Evolutionary conservation across 2,888 invertebrate species (phyloP), one percentile per base, ranked within the genome.

Genomic region (Hypolimnas misippus): DNA sequence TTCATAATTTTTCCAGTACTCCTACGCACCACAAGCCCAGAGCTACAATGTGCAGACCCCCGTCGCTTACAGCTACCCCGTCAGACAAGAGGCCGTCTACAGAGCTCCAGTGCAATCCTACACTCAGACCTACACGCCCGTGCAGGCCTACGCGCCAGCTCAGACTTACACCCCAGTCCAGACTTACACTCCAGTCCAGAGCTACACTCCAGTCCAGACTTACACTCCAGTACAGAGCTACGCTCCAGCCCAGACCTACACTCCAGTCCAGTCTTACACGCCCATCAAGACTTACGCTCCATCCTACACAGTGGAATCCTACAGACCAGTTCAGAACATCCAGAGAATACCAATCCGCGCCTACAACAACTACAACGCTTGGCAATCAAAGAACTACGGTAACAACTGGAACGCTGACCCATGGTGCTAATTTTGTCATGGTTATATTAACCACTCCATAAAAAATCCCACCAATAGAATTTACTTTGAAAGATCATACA

Each of bases 51-150:
- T 62, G 7, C 64, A 66, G 44, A 17, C 31, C 1, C 50, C 66
- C 7, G 56, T 52, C 8, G 19, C 57, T 3, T 62, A 62, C 62
- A 31, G 31, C 3, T 66, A 65, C 62, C 58, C 66, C 29, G 35
- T 53, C 38, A 54, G 65, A 8, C 65, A 69, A 44, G 40, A 62
- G 29, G 58, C 62, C 21, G 21, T 62, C 7, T 67, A 69, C 65
- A 55, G 57, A 6, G 53, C 54, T 33, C 65, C 62, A 16, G 44
- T 52, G 19, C 57, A 59, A 49, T n/a, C 52, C 14, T 50, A 54
- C 19, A 53, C 53, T 2, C 49, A 54, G 29, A 29, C 49, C 19
- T 49, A 53, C 46, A 46, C 56, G 1, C 56, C 56, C n/a, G 57
- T 46, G 10, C 62, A 57, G 44, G 21, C 46, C 0, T 57, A 53